Base-by-base conservation (phyloP, 2,113 vertebrate genomes). In the Phyllostomus discolor region DNA sequence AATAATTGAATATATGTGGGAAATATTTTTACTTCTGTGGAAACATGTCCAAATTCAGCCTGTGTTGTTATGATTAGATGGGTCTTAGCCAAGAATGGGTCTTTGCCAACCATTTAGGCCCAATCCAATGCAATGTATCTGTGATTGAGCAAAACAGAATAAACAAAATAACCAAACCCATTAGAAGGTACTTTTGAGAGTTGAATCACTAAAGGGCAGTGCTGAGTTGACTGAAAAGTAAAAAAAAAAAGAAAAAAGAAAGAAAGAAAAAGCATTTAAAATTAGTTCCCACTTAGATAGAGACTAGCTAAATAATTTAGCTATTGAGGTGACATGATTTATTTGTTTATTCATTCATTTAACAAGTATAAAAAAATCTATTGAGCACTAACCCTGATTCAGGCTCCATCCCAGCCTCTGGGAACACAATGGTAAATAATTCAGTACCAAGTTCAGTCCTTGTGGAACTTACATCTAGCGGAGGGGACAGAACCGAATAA, bases 81-180 rank as follows among this genome's bases (percentile, higher is more conserved):
- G 33, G 8, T 78, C 46, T 14, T 88, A 81, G 89, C 94, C 94
- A 96, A 94, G 76, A 31, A 79, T 69, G 78, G 50, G 86, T 50
- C 89, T 93, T 72, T 94, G 94, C 81, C 92, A 97, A 88, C 64
- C 66, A 81, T 94, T 97, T 91, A 88, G 59, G 66, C 76, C 50
- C 67, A 96, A 72, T 82, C 1, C 1, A 97, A 88, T 95, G 52
- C 72, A 94, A 94, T 95, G 50, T 95, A 94, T 92, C 88, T 94
- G 64, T 43, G 83, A 95, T 87, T 76, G 83, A 94, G 41, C 35
- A 92, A 95, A 95, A 90, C 54, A 95, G 78, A 95, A 85, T 95
- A 88, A 92, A 85, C 90, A 96, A 90, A 97, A 97, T 94, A 93
- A 95, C 70, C 78, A 97, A 95, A 84, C 46, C 89, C 89, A 97